Percentiles rank a stretch among this genome's conserved stretches.
Evolutionary conservation across 2,888 invertebrate genomes (phyloP).

Genomic region (Zygaena filipendulae): DNA sequence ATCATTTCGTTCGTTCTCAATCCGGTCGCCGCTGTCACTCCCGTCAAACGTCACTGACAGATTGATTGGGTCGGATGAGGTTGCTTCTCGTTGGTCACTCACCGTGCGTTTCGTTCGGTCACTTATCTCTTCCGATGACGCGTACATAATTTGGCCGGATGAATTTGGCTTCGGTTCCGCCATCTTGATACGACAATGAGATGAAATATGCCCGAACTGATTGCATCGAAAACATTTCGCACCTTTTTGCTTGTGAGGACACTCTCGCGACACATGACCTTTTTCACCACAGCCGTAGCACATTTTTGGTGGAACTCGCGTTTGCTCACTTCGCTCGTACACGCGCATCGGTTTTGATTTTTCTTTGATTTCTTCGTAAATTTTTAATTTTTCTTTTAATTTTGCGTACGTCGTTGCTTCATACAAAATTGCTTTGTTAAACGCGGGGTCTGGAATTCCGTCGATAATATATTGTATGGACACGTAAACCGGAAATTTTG

Average conservation of each 20-base stretch:
- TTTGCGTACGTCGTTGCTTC: constrained; percentile 15
- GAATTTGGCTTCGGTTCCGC: background rate
- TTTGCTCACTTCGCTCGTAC: background rate
- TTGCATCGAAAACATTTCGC: constrained; percentile 15
- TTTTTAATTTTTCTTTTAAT: constrained; percentile 15
- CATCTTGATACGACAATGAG: constrained; percentile 1
- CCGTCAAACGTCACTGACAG: too few relatives aligned
- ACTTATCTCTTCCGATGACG: too few relatives aligned
- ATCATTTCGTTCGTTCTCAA: too few relatives aligned
- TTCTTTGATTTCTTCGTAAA: constrained; percentile 10
- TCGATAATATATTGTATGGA: constrained; percentile 19
- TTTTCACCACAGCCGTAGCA: too few relatives aligned
- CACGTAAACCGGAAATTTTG: constrained; percentile 18
- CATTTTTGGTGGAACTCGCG: too few relatives aligned
- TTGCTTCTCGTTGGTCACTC: too few relatives aligned
- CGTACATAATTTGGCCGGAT: too few relatives aligned
- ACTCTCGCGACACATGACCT: constrained; percentile 1
- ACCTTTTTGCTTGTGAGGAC: too few relatives aligned
- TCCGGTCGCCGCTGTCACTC: too few relatives aligned
- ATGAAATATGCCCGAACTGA: constrained; percentile 10
- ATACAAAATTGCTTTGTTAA: constrained; percentile 18
- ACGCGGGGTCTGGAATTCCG: constrained; percentile 15
- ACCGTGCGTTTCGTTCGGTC: too few relatives aligned
- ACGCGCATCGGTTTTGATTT: constrained; percentile 1
- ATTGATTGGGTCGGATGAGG: too few relatives aligned